A percentile compares a stretch with the other conserved stretches of the same genome.
Conservation (phyloP, 2,888 invertebrate species). For the Folsomia candida region DNA sequence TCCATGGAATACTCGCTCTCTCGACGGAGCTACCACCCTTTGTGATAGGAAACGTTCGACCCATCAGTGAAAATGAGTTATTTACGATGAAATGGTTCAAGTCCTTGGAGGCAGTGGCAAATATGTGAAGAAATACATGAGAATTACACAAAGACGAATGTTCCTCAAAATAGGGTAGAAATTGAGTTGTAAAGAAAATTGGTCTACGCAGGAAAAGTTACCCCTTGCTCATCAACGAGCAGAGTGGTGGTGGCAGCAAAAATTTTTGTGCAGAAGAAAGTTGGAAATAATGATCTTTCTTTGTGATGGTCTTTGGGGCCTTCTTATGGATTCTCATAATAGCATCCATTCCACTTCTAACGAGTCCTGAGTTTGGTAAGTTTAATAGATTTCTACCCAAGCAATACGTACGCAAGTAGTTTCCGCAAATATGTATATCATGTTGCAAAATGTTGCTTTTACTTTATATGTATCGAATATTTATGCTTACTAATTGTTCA, state of each 20-base stretch:
- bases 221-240: neutral
- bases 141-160: neutral
- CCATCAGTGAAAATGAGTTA: neutral
- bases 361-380: constrained; percentile 48
- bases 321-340: constrained; percentile 47
- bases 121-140: neutral
- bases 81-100: neutral
- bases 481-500: neutral
- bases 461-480: too few species aligned
- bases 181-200: neutral
- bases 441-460: too few species aligned
- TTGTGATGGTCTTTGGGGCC: constrained; percentile 50
- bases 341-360: constrained; percentile 41
- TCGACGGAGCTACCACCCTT: too few species aligned
- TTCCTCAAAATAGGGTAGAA: neutral
- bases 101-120: too few species aligned
- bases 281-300: constrained; percentile 25
- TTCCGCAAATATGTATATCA: neutral
- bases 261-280: neutral
- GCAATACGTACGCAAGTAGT: neutral
- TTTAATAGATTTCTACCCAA: too few species aligned
- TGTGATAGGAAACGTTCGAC: too few species aligned
- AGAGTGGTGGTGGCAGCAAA: neutral
- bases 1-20: too few species aligned
- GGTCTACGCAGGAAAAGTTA: too few species aligned